Base-by-base conservation (phyloP, 2,797 vertebrate genomes). In the Onychomys leucogaster region DNA sequence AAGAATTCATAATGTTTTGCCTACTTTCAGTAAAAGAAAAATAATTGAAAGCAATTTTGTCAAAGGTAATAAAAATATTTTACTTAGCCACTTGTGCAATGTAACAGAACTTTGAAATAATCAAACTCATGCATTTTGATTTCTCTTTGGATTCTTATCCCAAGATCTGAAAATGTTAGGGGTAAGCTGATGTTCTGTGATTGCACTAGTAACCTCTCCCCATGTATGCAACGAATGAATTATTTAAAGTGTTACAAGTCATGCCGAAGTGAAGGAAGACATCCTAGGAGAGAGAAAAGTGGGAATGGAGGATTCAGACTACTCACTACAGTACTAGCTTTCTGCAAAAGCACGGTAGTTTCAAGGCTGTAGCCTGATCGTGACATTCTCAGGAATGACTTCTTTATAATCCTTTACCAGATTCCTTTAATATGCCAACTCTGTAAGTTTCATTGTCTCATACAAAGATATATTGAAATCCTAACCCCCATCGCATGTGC, bases 11-110 rank as follows among this genome's bases (percentile, higher is more conserved):
- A 61, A 78, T 84, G 63, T 65, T 89, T 94, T 92, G 21, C 14
- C 19, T 25, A 91, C 85, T 96, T 93, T 84, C 63, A 81, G 29
- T 91, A 93, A 93, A 91, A 90, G 63, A 23, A 76, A 93, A 87
- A 69, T 27, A 41, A 84, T 63, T 88, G n/a, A 81, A 92, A 14
- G 12, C 55, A 46, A 95, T 57, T 89, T 95, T 96, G 55, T 91
- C 67, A 89, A 89, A 93, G 16, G 76, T 17, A 23, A 57, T 3
- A 9, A 82, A 75, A 7, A 76, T 61, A 71, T 67, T 77, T 96
- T 93, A 92, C 59, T 96, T 90, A 90, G 65, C 9, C n/a, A 67
- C 46, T 82, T 96, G 9, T 95, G 41, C 29, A 11, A 92, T 89
- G 17, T 94, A 95, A 27, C 84, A 65, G 37, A 91, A 88, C 49